Evolutionary conservation across 2,888 invertebrate genomes (phyloP).

Genomic region (Glyphotaelius pellucidus): DNA sequence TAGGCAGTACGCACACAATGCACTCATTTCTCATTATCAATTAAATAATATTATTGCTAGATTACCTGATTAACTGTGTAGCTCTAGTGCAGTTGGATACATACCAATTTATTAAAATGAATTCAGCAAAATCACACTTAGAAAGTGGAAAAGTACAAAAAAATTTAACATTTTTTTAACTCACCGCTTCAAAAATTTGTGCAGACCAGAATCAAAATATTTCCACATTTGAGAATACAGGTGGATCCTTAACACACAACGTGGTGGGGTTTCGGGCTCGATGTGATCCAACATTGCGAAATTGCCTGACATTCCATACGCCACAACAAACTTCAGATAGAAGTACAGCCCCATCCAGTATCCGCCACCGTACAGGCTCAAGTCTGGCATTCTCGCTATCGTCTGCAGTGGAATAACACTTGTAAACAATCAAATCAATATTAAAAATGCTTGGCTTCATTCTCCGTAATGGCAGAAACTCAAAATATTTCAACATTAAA

Average conservation of each 20-base stretch:
- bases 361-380: constrained; percentile 90
- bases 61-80: background rate
- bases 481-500: too few relatives aligned
- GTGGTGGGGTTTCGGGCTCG: constrained; percentile 87
- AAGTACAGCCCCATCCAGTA: constrained; percentile 95
- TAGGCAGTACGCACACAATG: background rate
- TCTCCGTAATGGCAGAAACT: too few relatives aligned
- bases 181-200: constrained; percentile 90
- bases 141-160: background rate
- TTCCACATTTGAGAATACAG: constrained; percentile 98
- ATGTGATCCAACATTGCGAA: constrained; percentile 82
- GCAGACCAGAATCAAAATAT: constrained; percentile 95
- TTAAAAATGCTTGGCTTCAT: too few relatives aligned
- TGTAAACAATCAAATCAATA: background rate
- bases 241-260: constrained; percentile 94
- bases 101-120: background rate
- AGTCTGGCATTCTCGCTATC: constrained; percentile 79
- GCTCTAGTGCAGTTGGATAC: background rate
- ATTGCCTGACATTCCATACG: constrained; percentile 89
- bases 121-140: background rate
- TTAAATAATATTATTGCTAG: background rate
- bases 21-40: background rate
- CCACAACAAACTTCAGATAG: constrained; percentile 92
- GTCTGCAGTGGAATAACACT: constrained; percentile 71
- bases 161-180: constrained; percentile 58